Percentiles rank a stretch among this genome's conserved stretches.
phyloP scores from a whole-genome alignment of 2,113 vertebrate species.

The Montifringilla adamsi region DNA sequence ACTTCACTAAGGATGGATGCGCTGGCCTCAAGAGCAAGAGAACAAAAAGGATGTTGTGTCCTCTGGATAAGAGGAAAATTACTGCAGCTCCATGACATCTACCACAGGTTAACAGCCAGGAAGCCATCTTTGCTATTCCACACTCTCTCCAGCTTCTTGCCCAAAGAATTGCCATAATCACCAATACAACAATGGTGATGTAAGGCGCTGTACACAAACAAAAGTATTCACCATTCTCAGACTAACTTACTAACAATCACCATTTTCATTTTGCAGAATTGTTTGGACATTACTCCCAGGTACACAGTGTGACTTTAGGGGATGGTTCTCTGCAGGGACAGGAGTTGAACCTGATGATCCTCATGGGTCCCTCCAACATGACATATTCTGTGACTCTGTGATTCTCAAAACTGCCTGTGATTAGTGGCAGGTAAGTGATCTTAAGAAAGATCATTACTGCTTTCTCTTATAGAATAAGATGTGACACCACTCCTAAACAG shows the following conservation, averaged over 20 bases:
- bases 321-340: rapidly evolving
- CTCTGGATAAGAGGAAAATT: background rate
- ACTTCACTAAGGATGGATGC: background rate
- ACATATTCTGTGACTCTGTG: background rate
- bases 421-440: background rate
- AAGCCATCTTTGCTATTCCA: background rate
- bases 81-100: background rate
- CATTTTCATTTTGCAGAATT: background rate
- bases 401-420: background rate
- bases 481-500: background rate
- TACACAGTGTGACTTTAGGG: background rate
- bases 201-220: background rate
- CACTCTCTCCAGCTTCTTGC: background rate
- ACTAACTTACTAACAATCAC: background rate
- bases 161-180: background rate
- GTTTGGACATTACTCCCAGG: background rate
- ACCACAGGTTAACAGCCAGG: background rate
- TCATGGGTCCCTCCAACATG: background rate
- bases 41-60: background rate
- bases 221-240: background rate
- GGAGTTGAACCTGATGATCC: background rate
- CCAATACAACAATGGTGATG: background rate
- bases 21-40: rapidly evolving
- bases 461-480: background rate
- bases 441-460: background rate